A percentile compares a stretch with the other conserved stretches of the same genome.
Conservation (phyloP, 2,888 invertebrate species). For the Ectobius pallidus region DNA sequence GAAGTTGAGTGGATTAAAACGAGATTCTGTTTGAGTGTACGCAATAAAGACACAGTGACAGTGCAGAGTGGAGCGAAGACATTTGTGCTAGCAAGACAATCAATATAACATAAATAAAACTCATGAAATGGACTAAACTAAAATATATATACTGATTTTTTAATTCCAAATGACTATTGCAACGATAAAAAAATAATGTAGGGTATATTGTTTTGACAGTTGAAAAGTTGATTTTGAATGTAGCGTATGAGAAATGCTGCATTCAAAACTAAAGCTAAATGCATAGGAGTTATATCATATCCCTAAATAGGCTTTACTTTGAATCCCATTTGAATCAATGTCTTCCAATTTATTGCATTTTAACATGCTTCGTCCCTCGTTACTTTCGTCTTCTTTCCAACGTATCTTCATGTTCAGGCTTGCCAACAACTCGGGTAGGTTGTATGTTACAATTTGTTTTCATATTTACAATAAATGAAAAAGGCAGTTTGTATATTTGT, state of each 20-base stretch:
- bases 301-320: background rate
- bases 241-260: background rate
- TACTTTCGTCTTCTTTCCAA: background rate
- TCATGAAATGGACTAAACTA: background rate
- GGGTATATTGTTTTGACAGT: background rate
- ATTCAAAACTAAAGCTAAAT: background rate
- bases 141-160: background rate
- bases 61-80: conserved; percentile 8
- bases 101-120: conserved; percentile 23
- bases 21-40: background rate
- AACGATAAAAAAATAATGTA: background rate
- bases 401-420: background rate
- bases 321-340: conserved; percentile 37
- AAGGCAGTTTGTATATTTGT: too few species aligned
- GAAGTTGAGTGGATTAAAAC: background rate
- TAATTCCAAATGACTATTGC: background rate
- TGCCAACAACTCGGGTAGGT: background rate
- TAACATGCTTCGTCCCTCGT: too few species aligned
- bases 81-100: conserved; percentile 35
- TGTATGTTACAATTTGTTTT: background rate
- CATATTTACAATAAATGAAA: too few species aligned
- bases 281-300: background rate
- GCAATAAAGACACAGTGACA: background rate
- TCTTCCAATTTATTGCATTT: conserved; percentile 37
- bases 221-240: background rate